Percentiles rank a stretch among this genome's conserved stretches.
These are phyloP conservation scores for Sogatella furcifera DNA, from an alignment of 1,140 invertebrate species.

Conservation along the genomic window DNA sequence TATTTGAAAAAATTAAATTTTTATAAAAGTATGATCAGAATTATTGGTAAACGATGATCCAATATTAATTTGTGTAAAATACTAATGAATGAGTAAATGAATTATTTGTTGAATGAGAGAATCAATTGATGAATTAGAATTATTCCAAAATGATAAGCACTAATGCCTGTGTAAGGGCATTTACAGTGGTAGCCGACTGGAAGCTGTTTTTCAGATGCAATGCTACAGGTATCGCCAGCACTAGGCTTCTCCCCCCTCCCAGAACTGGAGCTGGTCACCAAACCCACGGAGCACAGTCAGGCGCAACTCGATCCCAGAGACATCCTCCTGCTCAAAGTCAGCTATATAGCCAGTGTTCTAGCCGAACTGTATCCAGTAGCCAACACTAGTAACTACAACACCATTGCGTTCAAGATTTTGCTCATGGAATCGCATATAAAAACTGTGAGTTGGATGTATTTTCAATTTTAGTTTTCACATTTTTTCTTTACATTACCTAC, in stretches of 20 bases:
- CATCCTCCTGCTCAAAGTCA: slow-evolving; percentile 9
- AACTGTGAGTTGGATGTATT: slow-evolving; percentile 13
- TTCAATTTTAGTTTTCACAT: not conserved
- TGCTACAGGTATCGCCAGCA: slow-evolving; percentile 14
- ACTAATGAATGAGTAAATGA: too few relatives aligned
- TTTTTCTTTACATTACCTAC: too few relatives aligned
- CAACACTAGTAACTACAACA: slow-evolving; percentile 9
- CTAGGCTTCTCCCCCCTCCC: slow-evolving; percentile 14
- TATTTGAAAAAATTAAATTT: too few relatives aligned
- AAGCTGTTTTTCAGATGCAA: not conserved
- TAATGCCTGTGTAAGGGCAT: too few relatives aligned
- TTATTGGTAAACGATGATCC: too few relatives aligned
- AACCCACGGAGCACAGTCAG: not conserved
- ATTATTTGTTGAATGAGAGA: too few relatives aligned
- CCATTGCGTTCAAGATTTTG: slow-evolving; percentile 18
- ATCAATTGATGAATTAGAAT: too few relatives aligned
- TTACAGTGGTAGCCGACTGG: too few relatives aligned
- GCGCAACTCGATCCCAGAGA: slow-evolving; percentile 10
- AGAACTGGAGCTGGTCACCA: slow-evolving; percentile 17
- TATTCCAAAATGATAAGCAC: too few relatives aligned
- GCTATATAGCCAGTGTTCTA: slow-evolving; percentile 21
- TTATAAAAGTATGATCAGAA: too few relatives aligned
- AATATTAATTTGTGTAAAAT: too few relatives aligned
- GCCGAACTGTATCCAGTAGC: slow-evolving; percentile 1
- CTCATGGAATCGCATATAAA: slow-evolving; percentile 21